Base-by-base conservation (phyloP, 2,113 vertebrate species). In the Felis chaus region DNA sequence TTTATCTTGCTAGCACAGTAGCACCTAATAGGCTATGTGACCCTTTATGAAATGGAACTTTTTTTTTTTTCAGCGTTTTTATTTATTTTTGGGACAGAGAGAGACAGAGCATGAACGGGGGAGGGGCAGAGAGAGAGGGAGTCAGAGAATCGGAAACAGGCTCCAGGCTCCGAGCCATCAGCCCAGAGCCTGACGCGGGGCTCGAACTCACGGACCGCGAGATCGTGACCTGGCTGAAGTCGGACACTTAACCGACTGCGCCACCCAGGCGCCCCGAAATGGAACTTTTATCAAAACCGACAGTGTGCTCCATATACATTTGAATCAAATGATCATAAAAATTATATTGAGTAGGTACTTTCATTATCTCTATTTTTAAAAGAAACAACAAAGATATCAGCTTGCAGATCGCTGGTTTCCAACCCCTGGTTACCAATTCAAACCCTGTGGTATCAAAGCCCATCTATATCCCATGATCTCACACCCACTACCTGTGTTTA, bases 401-500 rank as follows among this genome's bases (percentile, higher is more conserved):
- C 48, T 92, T 80, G 5, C 14, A 91, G 80, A 50, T 81, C 57
- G 48, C 29, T 76, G 36, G 91, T 95, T 90, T 65, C n/a, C 55
- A 84, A 45, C 50, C 23, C 50, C 89, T 83, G 76, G 73, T 90
- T 73, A 96, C 5, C 68, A 89, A 95, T 92, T 63, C 10, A 97
- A 89, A 97, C 36, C 9, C 6, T 50, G 55, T 57, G 82, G 16
- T 61, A 83, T 55, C 23, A 84, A 93, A 97, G 50, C 21, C 23
- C n/a, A 79, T 45, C 61, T 84, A 13, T 55, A 31, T 73, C 45
- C 61, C 23, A 88, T 55, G 41, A 74, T 1, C 55, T 86, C n/a
- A 19, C n/a, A 16, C 7, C 41, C 27, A 83, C 68, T 79, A 63
- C 50, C 45, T 45, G 41, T 94, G 23, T 89, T 89, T 83, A 88